phyloP scores from a whole-genome alignment of 2,888 invertebrate species.

The Hypena proboscidalis region DNA sequence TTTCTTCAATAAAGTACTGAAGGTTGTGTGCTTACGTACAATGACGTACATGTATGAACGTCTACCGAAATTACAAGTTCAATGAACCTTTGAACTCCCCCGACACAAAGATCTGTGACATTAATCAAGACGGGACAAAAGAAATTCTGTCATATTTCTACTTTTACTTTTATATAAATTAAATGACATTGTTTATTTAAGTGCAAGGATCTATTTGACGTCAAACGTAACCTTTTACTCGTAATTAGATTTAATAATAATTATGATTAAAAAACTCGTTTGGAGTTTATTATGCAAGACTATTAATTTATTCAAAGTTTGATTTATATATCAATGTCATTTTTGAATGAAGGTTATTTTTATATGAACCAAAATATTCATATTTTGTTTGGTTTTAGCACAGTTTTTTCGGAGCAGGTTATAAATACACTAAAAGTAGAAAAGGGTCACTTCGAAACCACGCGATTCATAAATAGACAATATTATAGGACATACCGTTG shows the following conservation, averaged over 20 bases:
- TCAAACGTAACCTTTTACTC: slow-evolving; percentile 48
- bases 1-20: no score
- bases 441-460: no score
- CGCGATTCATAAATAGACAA: no score
- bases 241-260: slow-evolving; percentile 12
- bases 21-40: no score
- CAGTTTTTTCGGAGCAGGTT: no score
- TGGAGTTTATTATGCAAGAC: no score
- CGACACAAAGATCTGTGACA: neutral
- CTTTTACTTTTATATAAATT: slow-evolving; percentile 36
- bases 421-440: no score
- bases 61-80: neutral
- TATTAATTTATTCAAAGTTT: no score
- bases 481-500: no score
- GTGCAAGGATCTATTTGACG: slow-evolving; percentile 49
- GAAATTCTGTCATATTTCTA: slow-evolving; percentile 42
- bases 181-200: slow-evolving; percentile 43
- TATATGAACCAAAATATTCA: slow-evolving; percentile 6
- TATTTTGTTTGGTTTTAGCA: slow-evolving; percentile 16
- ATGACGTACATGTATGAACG: neutral
- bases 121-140: slow-evolving; percentile 15
- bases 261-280: no score
- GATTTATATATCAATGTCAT: neutral
- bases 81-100: neutral
- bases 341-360: neutral